Conservation (phyloP, 2,797 vertebrate genomes). For the Lophotriccus pileatus region DNA sequence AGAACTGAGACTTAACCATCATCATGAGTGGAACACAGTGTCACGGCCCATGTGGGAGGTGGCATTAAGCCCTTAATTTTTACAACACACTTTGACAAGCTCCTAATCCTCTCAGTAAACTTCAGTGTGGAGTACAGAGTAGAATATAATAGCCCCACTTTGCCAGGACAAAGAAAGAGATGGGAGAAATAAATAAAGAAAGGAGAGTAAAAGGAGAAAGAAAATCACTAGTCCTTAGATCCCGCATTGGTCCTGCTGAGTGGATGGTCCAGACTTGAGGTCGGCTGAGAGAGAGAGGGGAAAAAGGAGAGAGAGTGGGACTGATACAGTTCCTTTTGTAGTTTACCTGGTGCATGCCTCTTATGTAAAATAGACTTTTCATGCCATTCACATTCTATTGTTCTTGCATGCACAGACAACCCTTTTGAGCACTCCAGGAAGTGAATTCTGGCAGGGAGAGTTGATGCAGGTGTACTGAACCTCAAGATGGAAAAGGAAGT, state of each 20-base stretch:
- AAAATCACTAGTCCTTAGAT: background rate
- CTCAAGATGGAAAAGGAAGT: background rate
- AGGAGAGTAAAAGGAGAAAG: background rate
- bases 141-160: background rate
- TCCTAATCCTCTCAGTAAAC: background rate
- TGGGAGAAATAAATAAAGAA: background rate
- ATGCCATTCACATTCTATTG: rapidly evolving
- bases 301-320: background rate
- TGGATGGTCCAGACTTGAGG: background rate
- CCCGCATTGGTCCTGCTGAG: background rate
- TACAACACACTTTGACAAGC: background rate
- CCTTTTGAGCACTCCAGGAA: background rate
- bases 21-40: rapidly evolving
- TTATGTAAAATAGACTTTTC: background rate
- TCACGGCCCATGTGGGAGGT: rapidly evolving
- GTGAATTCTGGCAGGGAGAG: too few species aligned
- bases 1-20: background rate
- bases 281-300: too few species aligned
- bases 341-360: rapidly evolving
- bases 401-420: background rate
- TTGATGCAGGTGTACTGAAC: rapidly evolving
- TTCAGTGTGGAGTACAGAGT: background rate
- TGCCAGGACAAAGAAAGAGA: background rate
- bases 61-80: background rate
- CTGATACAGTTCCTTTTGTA: rapidly evolving